These are phyloP conservation scores for Aix galericulata DNA, from an alignment of 2,113 vertebrate genomes.

Conservation along the genomic window DNA sequence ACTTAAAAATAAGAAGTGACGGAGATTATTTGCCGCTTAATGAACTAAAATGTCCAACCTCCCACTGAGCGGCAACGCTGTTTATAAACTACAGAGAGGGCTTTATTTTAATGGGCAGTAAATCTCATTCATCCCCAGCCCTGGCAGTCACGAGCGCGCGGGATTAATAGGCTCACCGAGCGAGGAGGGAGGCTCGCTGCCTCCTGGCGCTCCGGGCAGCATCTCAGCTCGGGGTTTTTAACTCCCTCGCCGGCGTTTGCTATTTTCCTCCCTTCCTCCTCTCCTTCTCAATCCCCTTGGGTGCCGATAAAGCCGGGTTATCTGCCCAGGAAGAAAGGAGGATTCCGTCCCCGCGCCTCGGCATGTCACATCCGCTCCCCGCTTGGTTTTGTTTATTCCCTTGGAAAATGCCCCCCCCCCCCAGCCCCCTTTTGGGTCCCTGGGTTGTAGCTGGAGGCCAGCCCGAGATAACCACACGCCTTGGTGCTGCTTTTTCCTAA, in stretches of 20 bases:
- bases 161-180: constrained; percentile 7
- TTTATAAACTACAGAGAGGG: constrained; percentile 57
- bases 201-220: not conserved
- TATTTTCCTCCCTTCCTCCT: not conserved
- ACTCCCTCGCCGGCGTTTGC: not conserved
- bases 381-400: constrained; percentile 25
- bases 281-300: not conserved
- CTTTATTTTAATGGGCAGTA: constrained; percentile 64
- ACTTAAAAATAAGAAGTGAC: constrained; percentile 37
- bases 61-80: constrained; percentile 9
- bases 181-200: not conserved
- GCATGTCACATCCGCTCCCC: constrained; percentile 6
- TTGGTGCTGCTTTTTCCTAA: constrained; percentile 48
- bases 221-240: not conserved
- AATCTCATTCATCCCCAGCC: constrained; percentile 59
- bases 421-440: not conserved
- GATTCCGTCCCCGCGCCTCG: not conserved
- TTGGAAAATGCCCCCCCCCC: not conserved
- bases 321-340: constrained; percentile 36
- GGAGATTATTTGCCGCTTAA: constrained; percentile 56
- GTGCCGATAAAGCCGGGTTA: not conserved
- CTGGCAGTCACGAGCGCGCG: not conserved
- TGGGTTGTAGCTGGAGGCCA: constrained; percentile 53
- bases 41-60: constrained; percentile 47
- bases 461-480: constrained; percentile 9